Conservation (phyloP, 2,797 vertebrate genomes). For the Karalla daura region DNA sequence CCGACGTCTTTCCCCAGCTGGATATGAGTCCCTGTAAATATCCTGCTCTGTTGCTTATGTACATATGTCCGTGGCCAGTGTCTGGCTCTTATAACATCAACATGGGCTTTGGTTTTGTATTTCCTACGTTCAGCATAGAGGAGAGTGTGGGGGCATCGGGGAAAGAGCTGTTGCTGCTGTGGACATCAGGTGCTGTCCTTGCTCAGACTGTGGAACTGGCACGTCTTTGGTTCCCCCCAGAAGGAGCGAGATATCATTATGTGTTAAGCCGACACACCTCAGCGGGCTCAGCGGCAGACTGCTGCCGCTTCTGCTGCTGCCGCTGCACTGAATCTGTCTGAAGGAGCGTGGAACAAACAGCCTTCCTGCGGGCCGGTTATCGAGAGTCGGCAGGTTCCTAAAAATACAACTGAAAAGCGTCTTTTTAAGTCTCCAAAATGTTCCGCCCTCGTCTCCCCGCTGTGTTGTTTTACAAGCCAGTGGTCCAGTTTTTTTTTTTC, state of each 20-base stretch:
- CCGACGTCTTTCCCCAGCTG: too few relatives aligned
- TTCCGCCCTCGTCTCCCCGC: conserved; percentile 2
- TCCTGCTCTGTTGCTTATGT: too few relatives aligned
- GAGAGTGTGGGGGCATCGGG: background rate
- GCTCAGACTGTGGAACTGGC: conserved; percentile 25
- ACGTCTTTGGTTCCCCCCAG: conserved; percentile 36
- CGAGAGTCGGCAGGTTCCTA: conserved; percentile 49
- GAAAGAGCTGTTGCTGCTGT: conserved; percentile 18
- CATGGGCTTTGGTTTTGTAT: background rate
- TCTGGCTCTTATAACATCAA: conserved; percentile 3
- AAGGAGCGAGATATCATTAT: conserved; percentile 46
- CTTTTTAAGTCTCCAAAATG: conserved; percentile 17
- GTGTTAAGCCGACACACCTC: conserved; percentile 60
- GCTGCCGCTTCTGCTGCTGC: conserved; percentile 45
- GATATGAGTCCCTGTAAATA: too few relatives aligned
- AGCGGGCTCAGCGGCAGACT: conserved; percentile 54
- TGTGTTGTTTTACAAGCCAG: conserved; percentile 12
- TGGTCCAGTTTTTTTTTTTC: background rate
- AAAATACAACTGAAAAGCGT: conserved; percentile 18
- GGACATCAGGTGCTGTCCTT: conserved; percentile 8
- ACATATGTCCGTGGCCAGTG: conserved; percentile 18
- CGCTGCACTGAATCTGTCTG: conserved; percentile 45
- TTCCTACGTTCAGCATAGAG: background rate
- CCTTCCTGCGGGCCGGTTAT: conserved; percentile 54
- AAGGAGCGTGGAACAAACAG: conserved; percentile 36